phyloP scores from a whole-genome alignment of 2,888 invertebrate species.

The Orthosia gracilis region DNA sequence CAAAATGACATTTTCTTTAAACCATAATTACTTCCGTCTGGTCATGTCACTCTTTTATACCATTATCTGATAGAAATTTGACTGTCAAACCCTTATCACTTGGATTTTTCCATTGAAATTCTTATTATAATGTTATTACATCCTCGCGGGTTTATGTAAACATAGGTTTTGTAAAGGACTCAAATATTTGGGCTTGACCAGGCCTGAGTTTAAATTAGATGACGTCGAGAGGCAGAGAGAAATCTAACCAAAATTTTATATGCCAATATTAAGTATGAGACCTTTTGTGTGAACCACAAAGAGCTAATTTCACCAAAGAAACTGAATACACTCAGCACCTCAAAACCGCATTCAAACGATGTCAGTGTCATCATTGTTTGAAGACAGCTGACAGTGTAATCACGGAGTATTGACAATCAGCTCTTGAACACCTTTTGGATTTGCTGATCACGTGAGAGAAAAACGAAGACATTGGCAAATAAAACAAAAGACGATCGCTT shows the following conservation, averaged over 20 bases:
- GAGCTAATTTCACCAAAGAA: no score
- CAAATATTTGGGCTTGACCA: constrained; percentile 18
- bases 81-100: constrained; percentile 80
- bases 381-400: no score
- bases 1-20: constrained; percentile 47
- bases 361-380: no score
- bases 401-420: no score
- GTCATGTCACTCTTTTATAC: constrained; percentile 71
- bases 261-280: not conserved
- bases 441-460: no score
- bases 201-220: constrained; percentile 15
- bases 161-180: constrained; percentile 47
- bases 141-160: constrained; percentile 45
- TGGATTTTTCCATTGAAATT: constrained; percentile 68
- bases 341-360: no score
- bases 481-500: not conserved
- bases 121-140: constrained; percentile 67
- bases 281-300: no score
- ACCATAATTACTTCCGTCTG: constrained; percentile 64
- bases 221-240: no score
- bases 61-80: constrained; percentile 72
- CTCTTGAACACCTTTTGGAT: no score
- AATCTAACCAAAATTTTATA: no score
- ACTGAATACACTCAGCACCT: no score
- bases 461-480: no score